phyloP scores from a whole-genome alignment of 2,888 invertebrate genomes.

The Mythimna albipuncta region DNA sequence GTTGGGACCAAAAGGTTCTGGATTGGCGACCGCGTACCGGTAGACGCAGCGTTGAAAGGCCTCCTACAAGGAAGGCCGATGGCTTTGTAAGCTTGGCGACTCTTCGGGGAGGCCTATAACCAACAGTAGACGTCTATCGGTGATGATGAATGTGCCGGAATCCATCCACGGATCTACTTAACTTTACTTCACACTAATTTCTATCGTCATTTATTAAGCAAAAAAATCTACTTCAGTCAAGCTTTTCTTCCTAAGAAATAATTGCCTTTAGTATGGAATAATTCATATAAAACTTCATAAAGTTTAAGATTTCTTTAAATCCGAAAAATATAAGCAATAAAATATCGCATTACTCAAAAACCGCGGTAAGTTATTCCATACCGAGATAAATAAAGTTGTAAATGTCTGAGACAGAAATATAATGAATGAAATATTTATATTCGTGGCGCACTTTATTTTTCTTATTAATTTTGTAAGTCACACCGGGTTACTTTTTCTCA shows the following conservation, averaged over 20 bases:
- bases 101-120: too few relatives aligned
- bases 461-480: not conserved
- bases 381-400: slow-evolving; percentile 18
- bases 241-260: not conserved
- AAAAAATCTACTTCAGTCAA: not conserved
- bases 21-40: too few relatives aligned
- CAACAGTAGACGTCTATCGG: too few relatives aligned
- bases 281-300: not conserved
- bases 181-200: too few relatives aligned
- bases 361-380: slow-evolving; percentile 24
- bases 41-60: too few relatives aligned
- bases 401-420: slow-evolving; percentile 15
- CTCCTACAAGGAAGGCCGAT: too few relatives aligned
- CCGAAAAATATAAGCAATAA: slow-evolving; percentile 12
- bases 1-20: too few relatives aligned
- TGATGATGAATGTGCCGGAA: too few relatives aligned
- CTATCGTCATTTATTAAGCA: too few relatives aligned
- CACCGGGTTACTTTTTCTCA: not conserved
- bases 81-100: too few relatives aligned
- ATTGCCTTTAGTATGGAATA: not conserved
- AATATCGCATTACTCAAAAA: slow-evolving; percentile 22
- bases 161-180: too few relatives aligned
- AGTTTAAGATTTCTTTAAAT: slow-evolving; percentile 1
- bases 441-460: not conserved
- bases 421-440: slow-evolving; percentile 8